Conservation (phyloP, 2,113 vertebrate species). For the Neoarius graeffei region DNA sequence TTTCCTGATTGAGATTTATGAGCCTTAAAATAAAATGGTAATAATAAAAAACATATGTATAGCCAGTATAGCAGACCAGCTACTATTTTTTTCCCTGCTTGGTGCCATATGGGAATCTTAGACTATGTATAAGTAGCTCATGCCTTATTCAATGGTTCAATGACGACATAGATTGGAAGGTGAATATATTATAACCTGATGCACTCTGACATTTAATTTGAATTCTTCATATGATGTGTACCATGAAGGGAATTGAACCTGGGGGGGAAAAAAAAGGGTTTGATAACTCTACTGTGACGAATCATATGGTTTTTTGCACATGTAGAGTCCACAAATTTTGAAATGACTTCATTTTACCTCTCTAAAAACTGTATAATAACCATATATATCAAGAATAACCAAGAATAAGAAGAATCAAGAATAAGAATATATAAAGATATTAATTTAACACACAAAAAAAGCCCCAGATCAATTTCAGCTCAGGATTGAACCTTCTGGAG, state of each 20-base stretch:
- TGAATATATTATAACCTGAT: slow-evolving; percentile 7
- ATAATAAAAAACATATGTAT: too few relatives aligned
- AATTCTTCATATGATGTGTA: slow-evolving; percentile 7
- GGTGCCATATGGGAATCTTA: neutral
- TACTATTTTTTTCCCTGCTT: neutral
- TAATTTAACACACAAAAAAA: too few relatives aligned
- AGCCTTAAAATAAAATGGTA: neutral
- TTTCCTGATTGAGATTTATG: neutral
- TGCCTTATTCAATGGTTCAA: slow-evolving; percentile 8
- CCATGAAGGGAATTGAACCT: slow-evolving; percentile 20
- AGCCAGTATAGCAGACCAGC: neutral
- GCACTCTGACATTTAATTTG: slow-evolving; percentile 18
- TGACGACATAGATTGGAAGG: slow-evolving; percentile 17
- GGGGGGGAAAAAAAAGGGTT: neutral
- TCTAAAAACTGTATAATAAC: too few relatives aligned
- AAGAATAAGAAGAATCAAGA: too few relatives aligned
- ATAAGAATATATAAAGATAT: too few relatives aligned
- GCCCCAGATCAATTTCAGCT: too few relatives aligned
- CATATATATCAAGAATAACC: too few relatives aligned
- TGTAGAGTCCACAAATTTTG: too few relatives aligned
- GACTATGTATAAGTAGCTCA: neutral
- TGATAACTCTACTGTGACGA: slow-evolving; percentile 3
- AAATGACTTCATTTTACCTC: too few relatives aligned
- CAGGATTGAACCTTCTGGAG: too few relatives aligned
- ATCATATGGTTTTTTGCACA: neutral